These are phyloP conservation scores for Gymnorhina tibicen DNA, from an alignment of 2,113 vertebrate genomes.

Conservation along the genomic window DNA sequence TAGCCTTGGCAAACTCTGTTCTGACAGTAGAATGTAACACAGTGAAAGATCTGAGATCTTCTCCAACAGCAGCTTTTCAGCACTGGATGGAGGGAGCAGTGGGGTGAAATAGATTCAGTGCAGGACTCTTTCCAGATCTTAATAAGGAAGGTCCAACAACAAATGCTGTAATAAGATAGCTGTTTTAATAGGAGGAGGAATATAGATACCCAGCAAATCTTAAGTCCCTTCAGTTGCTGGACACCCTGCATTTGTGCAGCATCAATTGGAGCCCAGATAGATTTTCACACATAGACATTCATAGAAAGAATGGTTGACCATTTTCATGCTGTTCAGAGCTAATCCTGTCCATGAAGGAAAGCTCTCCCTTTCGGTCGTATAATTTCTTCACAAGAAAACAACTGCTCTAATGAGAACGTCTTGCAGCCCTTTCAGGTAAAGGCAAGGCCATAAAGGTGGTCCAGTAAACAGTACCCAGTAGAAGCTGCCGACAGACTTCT, in stretches of 20 bases:
- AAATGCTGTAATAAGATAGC: neutral
- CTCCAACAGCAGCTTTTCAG: neutral
- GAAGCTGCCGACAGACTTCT: neutral
- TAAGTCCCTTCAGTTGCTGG: neutral
- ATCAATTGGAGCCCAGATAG: fast-evolving
- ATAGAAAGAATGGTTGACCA: no score
- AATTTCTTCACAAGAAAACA: neutral
- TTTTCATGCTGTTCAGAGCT: fast-evolving
- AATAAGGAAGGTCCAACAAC: neutral
- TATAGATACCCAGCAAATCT: neutral
- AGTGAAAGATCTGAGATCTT: neutral
- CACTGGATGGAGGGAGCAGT: neutral
- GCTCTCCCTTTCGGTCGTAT: neutral
- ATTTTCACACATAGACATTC: neutral
- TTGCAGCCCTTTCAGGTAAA: neutral
- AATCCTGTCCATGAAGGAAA: neutral
- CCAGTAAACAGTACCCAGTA: fast-evolving
- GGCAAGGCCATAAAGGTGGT: neutral
- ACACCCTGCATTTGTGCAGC: fast-evolving
- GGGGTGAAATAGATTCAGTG: fast-evolving
- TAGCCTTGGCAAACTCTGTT: neutral
- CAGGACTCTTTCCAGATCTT: neutral
- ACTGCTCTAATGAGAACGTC: neutral
- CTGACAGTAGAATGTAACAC: neutral
- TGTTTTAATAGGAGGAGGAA: neutral